Percentiles rank a stretch among this genome's conserved stretches.
These are phyloP conservation scores for Drosophila diplacantha DNA, from an alignment of 2,888 invertebrate species.

Conservation along the genomic window DNA sequence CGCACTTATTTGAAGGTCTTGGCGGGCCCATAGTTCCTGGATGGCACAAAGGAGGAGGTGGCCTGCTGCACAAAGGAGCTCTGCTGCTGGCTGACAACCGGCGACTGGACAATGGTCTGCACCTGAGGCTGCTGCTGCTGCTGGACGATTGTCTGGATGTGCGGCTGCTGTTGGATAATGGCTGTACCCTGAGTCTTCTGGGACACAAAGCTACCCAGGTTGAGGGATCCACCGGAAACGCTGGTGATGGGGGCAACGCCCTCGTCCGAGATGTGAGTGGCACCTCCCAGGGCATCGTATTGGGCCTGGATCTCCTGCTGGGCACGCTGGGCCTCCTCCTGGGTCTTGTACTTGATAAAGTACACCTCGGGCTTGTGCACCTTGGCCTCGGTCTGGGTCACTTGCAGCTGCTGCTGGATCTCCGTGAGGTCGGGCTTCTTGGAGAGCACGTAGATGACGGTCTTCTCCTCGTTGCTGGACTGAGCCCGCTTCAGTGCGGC, in stretches of 20 bases:
- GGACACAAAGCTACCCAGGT: slow-evolving; percentile 55
- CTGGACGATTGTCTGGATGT: slow-evolving; percentile 48
- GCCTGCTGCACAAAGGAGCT: slow-evolving; percentile 14
- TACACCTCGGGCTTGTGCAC: slow-evolving; percentile 77
- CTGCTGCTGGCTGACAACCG: slow-evolving; percentile 10
- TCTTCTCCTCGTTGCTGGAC: slow-evolving; percentile 76
- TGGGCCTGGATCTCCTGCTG: slow-evolving; percentile 77
- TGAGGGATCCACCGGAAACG: slow-evolving; percentile 64
- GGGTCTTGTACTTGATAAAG: slow-evolving; percentile 78
- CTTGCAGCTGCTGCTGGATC: slow-evolving; percentile 83
- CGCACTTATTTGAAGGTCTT: slow-evolving; percentile 55
- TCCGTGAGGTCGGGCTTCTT: slow-evolving; percentile 75
- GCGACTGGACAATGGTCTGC: slow-evolving; percentile 39
- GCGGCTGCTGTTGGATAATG: slow-evolving; percentile 26
- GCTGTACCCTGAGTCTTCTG: slow-evolving; percentile 39
- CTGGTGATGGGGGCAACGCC: slow-evolving; percentile 73
- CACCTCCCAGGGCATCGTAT: slow-evolving; percentile 76
- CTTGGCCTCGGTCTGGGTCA: slow-evolving; percentile 65
- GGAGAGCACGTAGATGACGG: slow-evolving; percentile 77
- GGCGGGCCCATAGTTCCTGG: slow-evolving; percentile 61
- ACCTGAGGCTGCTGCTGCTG: slow-evolving; percentile 46
- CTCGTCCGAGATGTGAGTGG: slow-evolving; percentile 75
- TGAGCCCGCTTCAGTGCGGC: slow-evolving; percentile 73
- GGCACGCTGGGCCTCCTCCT: slow-evolving; percentile 75
- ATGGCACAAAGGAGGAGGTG: slow-evolving; percentile 37